These are phyloP conservation scores for Leguminivora glycinivorella DNA, from an alignment of 1,140 invertebrate genomes.

Conservation along the genomic window DNA sequence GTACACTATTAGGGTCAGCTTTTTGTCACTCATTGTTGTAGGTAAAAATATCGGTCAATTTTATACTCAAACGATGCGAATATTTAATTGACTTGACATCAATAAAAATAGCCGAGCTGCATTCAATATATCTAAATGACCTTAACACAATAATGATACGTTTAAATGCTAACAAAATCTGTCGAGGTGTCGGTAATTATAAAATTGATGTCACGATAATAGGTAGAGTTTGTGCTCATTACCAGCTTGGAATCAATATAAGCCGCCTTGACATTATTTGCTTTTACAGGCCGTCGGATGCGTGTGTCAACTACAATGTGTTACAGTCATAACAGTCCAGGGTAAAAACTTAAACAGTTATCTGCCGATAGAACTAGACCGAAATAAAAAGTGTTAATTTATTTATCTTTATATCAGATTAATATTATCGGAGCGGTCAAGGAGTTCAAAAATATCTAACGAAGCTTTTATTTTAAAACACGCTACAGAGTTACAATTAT, in stretches of 20 bases:
- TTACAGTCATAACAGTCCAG: conserved; percentile 44
- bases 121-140: background rate
- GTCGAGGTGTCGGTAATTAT: conserved; percentile 15
- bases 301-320: conserved; percentile 47
- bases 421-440: too few relatives aligned
- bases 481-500: too few relatives aligned
- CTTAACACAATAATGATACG: conserved; percentile 20
- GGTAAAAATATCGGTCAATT: too few relatives aligned
- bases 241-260: conserved; percentile 59
- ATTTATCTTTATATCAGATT: too few relatives aligned
- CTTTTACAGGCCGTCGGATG: conserved; percentile 55
- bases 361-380: background rate
- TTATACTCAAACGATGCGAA: too few relatives aligned
- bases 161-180: conserved; percentile 9
- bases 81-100: background rate
- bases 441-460: too few relatives aligned
- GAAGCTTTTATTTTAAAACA: too few relatives aligned
- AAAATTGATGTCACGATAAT: conserved; percentile 26
- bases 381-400: background rate
- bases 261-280: conserved; percentile 63
- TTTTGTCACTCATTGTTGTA: too few relatives aligned
- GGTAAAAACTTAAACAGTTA: conserved; percentile 30
- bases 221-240: conserved; percentile 48
- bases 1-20: too few relatives aligned
- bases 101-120: background rate